Conservation (phyloP, 2,888 invertebrate genomes). For the Drosophila hamatofila region DNA sequence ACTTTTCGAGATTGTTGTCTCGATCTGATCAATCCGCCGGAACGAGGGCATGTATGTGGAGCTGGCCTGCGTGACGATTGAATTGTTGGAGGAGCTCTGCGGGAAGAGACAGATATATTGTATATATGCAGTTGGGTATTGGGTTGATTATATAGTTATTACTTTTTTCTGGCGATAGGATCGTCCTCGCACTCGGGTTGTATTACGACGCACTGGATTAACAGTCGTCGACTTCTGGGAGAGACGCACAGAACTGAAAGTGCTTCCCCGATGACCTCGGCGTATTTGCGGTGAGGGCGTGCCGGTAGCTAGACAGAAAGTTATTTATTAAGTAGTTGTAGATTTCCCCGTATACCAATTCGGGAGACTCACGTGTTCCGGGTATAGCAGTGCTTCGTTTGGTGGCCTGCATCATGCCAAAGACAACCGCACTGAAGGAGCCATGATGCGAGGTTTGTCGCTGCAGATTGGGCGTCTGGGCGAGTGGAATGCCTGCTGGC, state of each 20-base stretch:
- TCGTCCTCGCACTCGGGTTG: conserved; percentile 86
- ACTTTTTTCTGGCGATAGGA: conserved; percentile 85
- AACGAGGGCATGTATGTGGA: conserved; percentile 83
- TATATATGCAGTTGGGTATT: background rate
- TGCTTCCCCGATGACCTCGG: conserved; percentile 85
- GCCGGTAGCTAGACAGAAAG: conserved; percentile 78
- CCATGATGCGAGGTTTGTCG: conserved; percentile 90
- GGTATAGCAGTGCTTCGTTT: conserved; percentile 84
- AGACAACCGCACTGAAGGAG: conserved; percentile 94
- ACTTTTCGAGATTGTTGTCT: conserved; percentile 81
- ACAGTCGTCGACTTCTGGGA: conserved; percentile 85
- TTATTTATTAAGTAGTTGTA: no score
- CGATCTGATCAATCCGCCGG: conserved; percentile 83
- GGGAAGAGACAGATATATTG: conserved; percentile 25
- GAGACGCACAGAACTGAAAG: conserved; percentile 87
- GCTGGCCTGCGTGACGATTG: conserved; percentile 83
- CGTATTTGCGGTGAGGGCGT: conserved; percentile 85
- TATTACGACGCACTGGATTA: conserved; percentile 87
- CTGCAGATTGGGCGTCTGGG: conserved; percentile 87
- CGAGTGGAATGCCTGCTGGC: conserved; percentile 85
- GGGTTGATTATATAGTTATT: background rate
- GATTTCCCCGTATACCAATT: no score
- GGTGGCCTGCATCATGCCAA: conserved; percentile 93
- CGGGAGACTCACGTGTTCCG: conserved; percentile 85
- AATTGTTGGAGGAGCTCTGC: conserved; percentile 84